phyloP scores from a whole-genome alignment of 2,113 vertebrate species.

The Lonchura striata region DNA sequence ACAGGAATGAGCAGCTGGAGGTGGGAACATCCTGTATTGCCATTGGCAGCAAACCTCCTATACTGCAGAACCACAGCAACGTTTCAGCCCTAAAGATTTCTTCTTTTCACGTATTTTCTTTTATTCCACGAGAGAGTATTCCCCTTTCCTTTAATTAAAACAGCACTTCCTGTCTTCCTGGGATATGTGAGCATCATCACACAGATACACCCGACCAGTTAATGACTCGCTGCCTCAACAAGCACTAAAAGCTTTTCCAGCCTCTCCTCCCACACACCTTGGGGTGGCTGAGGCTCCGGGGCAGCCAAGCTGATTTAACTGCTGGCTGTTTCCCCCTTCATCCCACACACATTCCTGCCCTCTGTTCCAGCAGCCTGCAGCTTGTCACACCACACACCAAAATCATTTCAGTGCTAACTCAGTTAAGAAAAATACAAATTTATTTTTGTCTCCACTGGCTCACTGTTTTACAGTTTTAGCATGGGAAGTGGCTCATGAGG shows the following conservation, averaged over 20 bases:
- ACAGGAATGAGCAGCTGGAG: background rate
- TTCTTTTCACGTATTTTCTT: background rate
- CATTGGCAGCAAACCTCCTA: background rate
- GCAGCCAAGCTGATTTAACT: conserved; percentile 4
- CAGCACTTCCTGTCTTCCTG: background rate
- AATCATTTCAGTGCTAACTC: background rate
- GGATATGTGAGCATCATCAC: background rate
- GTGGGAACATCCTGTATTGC: background rate
- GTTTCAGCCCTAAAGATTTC: background rate
- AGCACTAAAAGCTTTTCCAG: conserved; percentile 5
- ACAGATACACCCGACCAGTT: background rate
- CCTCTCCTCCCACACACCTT: background rate
- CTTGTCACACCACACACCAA: background rate
- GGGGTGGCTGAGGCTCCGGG: background rate
- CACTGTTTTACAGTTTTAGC: background rate
- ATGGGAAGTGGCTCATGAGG: background rate
- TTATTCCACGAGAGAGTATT: background rate
- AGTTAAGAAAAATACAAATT: background rate
- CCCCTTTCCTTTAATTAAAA: background rate
- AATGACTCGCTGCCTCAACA: background rate
- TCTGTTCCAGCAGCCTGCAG: background rate
- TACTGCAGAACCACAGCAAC: background rate
- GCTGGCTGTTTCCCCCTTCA: background rate
- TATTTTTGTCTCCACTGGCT: background rate
- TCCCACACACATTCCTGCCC: conserved; percentile 25